Evolutionary conservation across 1,140 invertebrate genomes (phyloP).

Genomic region (Macrobrachium rosenbergii): DNA sequence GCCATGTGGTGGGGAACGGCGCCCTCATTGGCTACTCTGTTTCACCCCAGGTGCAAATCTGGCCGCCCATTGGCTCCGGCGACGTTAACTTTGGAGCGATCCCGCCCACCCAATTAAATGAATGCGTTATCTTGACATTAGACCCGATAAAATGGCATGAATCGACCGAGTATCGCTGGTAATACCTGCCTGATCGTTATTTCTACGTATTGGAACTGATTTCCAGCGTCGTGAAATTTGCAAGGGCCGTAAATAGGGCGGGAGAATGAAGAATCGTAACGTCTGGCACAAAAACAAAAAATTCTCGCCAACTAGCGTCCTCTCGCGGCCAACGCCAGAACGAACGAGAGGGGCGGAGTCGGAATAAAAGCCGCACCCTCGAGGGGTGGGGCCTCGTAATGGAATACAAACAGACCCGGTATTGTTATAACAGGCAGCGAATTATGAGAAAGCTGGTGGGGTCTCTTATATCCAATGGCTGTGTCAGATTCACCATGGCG

Average conservation of each 20-base stretch:
- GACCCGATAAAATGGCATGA: not conserved
- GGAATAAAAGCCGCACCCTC: not conserved
- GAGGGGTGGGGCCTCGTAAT: slow-evolving; percentile 50
- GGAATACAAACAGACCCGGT: slow-evolving; percentile 63
- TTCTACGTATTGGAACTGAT: not conserved
- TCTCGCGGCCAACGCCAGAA: slow-evolving; percentile 32
- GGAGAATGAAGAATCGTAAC: not conserved
- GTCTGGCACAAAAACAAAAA: slow-evolving; percentile 24
- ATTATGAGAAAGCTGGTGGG: slow-evolving; percentile 63
- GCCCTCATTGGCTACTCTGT: slow-evolving; percentile 29
- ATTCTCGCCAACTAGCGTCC: slow-evolving; percentile 43
- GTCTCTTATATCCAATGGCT: slow-evolving; percentile 62
- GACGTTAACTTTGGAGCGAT: slow-evolving; percentile 33
- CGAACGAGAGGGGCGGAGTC: not conserved
- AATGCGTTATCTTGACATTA: slow-evolving; percentile 31
- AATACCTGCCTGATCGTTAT: too few species aligned
- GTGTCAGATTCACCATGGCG: slow-evolving; percentile 58
- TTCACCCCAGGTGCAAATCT: slow-evolving; percentile 48
- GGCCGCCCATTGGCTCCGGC: slow-evolving; percentile 31
- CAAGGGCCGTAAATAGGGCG: not conserved
- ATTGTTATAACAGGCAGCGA: slow-evolving; percentile 64
- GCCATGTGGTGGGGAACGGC: slow-evolving; percentile 24
- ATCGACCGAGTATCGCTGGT: not conserved
- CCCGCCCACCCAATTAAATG: slow-evolving; percentile 56
- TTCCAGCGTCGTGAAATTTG: not conserved